phyloP scores from a whole-genome alignment of 2,113 vertebrate species.

The Bothrops jararaca region DNA sequence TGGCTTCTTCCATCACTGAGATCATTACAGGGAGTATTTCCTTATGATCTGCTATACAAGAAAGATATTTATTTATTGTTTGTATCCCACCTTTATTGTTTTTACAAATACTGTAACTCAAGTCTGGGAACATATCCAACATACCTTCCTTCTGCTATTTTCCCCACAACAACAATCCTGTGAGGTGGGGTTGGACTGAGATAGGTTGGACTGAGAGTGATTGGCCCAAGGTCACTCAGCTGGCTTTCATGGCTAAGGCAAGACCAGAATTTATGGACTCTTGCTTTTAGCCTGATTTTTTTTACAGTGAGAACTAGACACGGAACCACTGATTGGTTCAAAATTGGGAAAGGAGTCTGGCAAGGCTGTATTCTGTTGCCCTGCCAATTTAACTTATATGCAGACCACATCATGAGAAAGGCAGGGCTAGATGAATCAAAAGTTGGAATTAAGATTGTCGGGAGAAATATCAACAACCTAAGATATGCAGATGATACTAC shows the following conservation, averaged over 20 bases:
- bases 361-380: too few relatives aligned
- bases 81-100: background rate
- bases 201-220: background rate
- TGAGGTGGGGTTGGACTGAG: background rate
- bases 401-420: too few relatives aligned
- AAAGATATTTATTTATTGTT: background rate
- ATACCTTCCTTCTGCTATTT: background rate
- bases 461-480: too few relatives aligned
- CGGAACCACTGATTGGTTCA: too few relatives aligned
- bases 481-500: too few relatives aligned
- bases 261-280: background rate
- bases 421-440: too few relatives aligned
- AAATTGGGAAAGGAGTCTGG: too few relatives aligned
- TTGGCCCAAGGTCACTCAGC: background rate
- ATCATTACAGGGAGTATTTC: background rate
- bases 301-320: too few relatives aligned
- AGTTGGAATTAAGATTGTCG: too few relatives aligned
- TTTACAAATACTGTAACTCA: background rate
- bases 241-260: background rate
- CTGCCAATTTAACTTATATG: too few relatives aligned
- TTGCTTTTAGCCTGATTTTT: background rate
- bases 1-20: constrained; percentile 30
- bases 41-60: background rate
- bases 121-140: background rate
- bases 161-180: background rate